These are phyloP conservation scores for Luscinia megarhynchos DNA, from an alignment of 2,797 vertebrate genomes.

Conservation along the genomic window DNA sequence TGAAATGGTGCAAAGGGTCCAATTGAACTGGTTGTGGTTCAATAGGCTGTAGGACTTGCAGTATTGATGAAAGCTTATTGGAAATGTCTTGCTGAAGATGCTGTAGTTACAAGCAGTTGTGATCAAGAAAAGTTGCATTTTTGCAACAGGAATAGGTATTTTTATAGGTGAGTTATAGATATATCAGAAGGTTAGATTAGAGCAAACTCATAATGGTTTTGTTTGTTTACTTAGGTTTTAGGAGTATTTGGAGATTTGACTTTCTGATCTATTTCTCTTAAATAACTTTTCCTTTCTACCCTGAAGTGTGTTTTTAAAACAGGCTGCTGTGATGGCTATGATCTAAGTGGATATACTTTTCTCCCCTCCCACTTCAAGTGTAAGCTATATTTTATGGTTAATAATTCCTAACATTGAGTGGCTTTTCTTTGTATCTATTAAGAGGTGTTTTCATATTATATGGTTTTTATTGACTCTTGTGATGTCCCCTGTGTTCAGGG, in stretches of 20 bases:
- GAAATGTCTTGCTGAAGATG: not conserved
- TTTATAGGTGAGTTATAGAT: not conserved
- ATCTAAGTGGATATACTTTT: not conserved
- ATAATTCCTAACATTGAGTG: not conserved
- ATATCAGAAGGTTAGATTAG: not conserved
- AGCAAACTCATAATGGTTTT: not conserved
- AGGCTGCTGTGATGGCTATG: not conserved
- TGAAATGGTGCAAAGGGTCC: not conserved
- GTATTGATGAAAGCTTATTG: not conserved
- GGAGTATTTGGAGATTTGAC: not conserved
- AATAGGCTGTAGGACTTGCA: not conserved
- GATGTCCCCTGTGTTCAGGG: not conserved
- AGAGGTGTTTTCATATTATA: not conserved
- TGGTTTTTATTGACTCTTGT: not conserved
- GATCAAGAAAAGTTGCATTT: not conserved
- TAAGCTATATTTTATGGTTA: not conserved
- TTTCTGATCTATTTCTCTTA: not conserved
- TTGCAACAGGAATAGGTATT: not conserved
- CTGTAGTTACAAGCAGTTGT: not conserved
- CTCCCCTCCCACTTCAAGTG: not conserved
- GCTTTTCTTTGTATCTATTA: not conserved
- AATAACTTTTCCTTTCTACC: not conserved
- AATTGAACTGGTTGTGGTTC: not conserved
- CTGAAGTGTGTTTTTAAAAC: not conserved
- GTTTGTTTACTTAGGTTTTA: not conserved